phyloP scores from a whole-genome alignment of 1,140 invertebrate species.

The Lordiphosa stackelbergi region DNA sequence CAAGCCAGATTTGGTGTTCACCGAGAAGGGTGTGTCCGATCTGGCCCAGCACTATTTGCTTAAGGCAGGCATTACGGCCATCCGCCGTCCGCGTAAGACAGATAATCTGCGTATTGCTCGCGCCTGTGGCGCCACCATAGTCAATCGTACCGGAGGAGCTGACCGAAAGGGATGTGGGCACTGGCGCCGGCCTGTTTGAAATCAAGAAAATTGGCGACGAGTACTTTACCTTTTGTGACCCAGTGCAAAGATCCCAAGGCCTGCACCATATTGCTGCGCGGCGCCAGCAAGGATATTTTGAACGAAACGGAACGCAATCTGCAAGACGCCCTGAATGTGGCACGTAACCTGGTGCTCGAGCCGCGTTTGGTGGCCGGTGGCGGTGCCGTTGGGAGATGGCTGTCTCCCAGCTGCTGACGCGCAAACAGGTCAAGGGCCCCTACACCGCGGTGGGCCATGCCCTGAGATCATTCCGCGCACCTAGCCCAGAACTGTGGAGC shows the following conservation, averaged over 20 bases:
- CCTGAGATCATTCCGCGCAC: constrained; percentile 97
- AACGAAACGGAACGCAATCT: constrained; percentile 99
- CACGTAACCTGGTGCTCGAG: constrained; percentile 90
- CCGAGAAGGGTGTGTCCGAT: constrained; percentile 98
- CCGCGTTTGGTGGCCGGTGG: constrained; percentile 87
- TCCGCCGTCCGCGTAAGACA: constrained; percentile 93
- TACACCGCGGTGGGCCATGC: constrained; percentile 95
- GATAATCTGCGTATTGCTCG: constrained; percentile 98
- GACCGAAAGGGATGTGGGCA: constrained; percentile 96
- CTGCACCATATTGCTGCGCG: constrained; percentile 96
- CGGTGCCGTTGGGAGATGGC: constrained; percentile 98
- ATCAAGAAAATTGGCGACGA: constrained; percentile 96
- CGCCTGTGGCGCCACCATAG: constrained; percentile 97
- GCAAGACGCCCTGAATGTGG: constrained; percentile 98
- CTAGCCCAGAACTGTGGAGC: constrained; percentile 99
- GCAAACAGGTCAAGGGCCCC: constrained; percentile 86
- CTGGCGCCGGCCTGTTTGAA: constrained; percentile 95
- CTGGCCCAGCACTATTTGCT: constrained; percentile 91
- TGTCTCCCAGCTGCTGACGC: constrained; percentile 84
- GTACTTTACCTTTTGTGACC: constrained; percentile 96
- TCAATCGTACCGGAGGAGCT: constrained; percentile 98
- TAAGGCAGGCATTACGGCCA: constrained; percentile 95
- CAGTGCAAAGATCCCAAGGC: constrained; percentile 98
- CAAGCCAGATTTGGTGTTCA: constrained; percentile 98
- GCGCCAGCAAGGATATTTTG: constrained; percentile 97